Evolutionary conservation across 2,797 vertebrate species (phyloP).

Genomic region (Chromis chromis): DNA sequence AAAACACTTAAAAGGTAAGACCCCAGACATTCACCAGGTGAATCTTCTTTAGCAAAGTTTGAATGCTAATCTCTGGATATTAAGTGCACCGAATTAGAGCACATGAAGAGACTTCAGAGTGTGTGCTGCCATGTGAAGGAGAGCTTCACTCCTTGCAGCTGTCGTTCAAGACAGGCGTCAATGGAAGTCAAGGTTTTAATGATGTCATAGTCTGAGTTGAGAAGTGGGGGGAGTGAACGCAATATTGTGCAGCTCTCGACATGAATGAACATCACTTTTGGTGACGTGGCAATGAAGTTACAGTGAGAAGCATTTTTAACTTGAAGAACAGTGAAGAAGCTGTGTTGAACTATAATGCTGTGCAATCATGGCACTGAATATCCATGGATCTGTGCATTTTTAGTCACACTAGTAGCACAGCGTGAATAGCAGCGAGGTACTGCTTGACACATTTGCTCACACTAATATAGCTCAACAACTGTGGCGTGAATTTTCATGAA

Average conservation of each 20-base stretch:
- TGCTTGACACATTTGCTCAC: background rate
- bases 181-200: slow-evolving; percentile 58
- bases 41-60: background rate
- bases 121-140: slow-evolving; percentile 1
- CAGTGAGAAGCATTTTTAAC: background rate
- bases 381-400: background rate
- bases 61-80: background rate
- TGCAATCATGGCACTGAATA: background rate
- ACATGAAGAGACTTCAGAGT: background rate
- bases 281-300: background rate
- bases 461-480: background rate
- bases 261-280: background rate
- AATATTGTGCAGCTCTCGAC: slow-evolving; percentile 22
- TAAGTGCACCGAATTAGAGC: background rate
- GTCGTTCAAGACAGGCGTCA: slow-evolving; percentile 27
- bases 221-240: slow-evolving; percentile 52
- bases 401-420: background rate
- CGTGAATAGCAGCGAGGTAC: background rate
- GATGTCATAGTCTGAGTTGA: slow-evolving; percentile 67
- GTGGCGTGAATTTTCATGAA: background rate
- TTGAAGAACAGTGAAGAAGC: background rate
- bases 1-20: slow-evolving; percentile 59
- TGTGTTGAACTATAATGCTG: background rate
- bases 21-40: background rate
- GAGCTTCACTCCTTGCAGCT: slow-evolving; percentile 16